These are phyloP conservation scores for western clawed frog (Xenopus tropicalis) DNA, from an alignment of 2,113 vertebrate species.

Conservation along the genomic window DNA sequence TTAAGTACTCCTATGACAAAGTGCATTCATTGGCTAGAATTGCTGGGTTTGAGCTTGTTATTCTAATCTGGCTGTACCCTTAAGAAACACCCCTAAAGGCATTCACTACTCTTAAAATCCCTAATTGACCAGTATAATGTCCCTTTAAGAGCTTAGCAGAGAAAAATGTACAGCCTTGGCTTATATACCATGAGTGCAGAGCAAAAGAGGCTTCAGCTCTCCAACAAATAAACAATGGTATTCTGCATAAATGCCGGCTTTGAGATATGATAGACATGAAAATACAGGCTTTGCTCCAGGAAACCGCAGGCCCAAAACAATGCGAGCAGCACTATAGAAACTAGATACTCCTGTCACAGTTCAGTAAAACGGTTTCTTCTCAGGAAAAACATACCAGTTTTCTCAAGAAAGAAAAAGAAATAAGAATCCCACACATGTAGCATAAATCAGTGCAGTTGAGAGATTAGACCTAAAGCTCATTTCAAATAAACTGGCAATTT, in stretches of 20 bases:
- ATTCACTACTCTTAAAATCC: no score
- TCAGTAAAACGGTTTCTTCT: constrained; percentile 26
- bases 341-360: constrained; percentile 30
- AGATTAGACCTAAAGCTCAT: no score
- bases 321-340: constrained; percentile 16
- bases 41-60: no score
- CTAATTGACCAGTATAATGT: no score
- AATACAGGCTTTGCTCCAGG: constrained; percentile 8
- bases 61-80: no score
- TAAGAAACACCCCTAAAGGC: no score
- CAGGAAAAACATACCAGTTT: constrained; percentile 6
- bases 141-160: neutral
- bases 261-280: constrained; percentile 3
- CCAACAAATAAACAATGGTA: constrained; percentile 22
- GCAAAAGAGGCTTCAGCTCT: constrained; percentile 9
- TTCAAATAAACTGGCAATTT: no score
- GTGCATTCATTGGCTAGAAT: no score
- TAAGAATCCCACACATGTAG: constrained; percentile 7
- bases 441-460: neutral
- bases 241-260: constrained; percentile 5
- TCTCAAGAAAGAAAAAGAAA: neutral
- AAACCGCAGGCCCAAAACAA: neutral
- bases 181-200: neutral
- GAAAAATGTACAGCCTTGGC: constrained; percentile 4
- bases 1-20: no score